Evolutionary conservation across 2,113 vertebrate species (phyloP).

Genomic region (Myodes glareolus): DNA sequence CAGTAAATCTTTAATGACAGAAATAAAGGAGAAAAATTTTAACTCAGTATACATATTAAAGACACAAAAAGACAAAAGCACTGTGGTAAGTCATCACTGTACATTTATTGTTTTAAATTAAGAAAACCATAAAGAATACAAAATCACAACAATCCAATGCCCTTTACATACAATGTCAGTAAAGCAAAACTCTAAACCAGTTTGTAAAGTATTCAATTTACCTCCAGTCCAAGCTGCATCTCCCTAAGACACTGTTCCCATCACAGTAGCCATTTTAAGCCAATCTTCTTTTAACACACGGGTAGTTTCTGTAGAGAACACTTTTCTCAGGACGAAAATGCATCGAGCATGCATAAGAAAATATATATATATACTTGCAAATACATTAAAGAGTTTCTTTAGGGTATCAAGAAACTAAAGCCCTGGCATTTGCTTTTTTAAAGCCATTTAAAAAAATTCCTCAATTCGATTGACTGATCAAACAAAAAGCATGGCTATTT

Average conservation of each 20-base stretch:
- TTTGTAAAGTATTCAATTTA: slow-evolving; percentile 92
- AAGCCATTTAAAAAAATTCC: slow-evolving; percentile 79
- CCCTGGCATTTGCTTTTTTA: slow-evolving; percentile 82
- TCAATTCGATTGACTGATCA: slow-evolving; percentile 71
- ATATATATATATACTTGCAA: slow-evolving; percentile 87
- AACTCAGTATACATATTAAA: slow-evolving; percentile 51
- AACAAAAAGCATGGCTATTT: slow-evolving; percentile 77
- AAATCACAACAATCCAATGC: slow-evolving; percentile 85
- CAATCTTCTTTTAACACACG: slow-evolving; percentile 94
- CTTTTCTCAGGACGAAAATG: slow-evolving; percentile 93
- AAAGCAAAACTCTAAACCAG: slow-evolving; percentile 88
- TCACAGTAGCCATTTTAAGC: slow-evolving; percentile 91
- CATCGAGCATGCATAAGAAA: slow-evolving; percentile 91
- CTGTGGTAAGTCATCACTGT: slow-evolving; percentile 81
- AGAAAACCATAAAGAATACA: slow-evolving; percentile 85
- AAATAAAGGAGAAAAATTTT: neutral
- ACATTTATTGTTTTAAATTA: slow-evolving; percentile 88
- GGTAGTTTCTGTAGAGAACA: slow-evolving; percentile 94
- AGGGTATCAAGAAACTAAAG: slow-evolving; percentile 84
- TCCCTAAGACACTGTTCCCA: slow-evolving; percentile 93
- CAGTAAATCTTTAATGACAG: neutral
- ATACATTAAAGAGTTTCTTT: slow-evolving; percentile 83
- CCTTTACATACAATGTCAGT: slow-evolving; percentile 87
- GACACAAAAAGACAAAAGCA: slow-evolving; percentile 81
- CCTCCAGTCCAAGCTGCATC: slow-evolving; percentile 97